phyloP scores from a whole-genome alignment of 2,888 invertebrate genomes.

The Caenorhabditis parvicauda region DNA sequence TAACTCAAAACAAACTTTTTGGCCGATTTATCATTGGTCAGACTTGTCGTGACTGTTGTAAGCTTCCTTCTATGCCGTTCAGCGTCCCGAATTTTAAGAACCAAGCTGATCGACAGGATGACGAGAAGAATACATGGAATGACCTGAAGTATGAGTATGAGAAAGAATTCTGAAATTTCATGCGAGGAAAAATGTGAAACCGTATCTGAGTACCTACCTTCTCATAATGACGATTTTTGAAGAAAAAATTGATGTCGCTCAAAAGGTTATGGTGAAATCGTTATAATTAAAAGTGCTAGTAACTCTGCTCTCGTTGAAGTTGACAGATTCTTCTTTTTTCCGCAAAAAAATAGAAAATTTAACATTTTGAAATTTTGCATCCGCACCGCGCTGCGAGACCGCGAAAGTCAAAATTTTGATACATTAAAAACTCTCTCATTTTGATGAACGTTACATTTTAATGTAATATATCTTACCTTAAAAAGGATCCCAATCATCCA shows the following conservation, averaged over 20 bases:
- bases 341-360: too few species aligned
- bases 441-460: background rate
- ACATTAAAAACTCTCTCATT: too few species aligned
- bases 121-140: conserved; percentile 57
- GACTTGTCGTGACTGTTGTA: conserved; percentile 30
- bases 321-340: too few species aligned
- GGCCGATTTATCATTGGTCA: conserved; percentile 20
- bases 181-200: background rate
- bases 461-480: conserved; percentile 43
- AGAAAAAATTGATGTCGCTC: too few species aligned
- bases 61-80: conserved; percentile 50
- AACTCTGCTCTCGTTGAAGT: too few species aligned
- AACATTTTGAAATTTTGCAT: background rate
- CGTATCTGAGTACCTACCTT: too few species aligned
- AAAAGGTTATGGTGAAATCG: too few species aligned
- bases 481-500: conserved; percentile 60
- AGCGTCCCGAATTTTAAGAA: conserved; percentile 50
- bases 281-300: too few species aligned
- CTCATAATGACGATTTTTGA: too few species aligned
- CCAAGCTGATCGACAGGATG: conserved; percentile 47
- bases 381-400: too few species aligned
- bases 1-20: conserved; percentile 23
- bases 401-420: too few species aligned
- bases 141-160: conserved; percentile 48
- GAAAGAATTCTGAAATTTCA: background rate